phyloP scores from a whole-genome alignment of 2,797 vertebrate species.

The Ataeniobius toweri region DNA sequence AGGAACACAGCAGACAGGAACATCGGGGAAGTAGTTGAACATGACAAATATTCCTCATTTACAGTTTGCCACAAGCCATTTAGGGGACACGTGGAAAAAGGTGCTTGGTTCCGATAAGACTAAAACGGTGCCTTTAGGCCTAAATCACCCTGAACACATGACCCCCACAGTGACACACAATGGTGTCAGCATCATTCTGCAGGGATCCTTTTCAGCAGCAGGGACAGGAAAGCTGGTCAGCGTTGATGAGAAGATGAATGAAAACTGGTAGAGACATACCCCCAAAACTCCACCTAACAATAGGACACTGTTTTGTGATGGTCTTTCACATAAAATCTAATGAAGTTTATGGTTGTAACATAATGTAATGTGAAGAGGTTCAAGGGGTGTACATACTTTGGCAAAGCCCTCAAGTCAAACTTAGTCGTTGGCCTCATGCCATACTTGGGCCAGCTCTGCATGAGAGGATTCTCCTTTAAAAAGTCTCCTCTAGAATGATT shows the following conservation, averaged over 20 bases:
- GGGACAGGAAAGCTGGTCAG: background rate
- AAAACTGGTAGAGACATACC: too few relatives aligned
- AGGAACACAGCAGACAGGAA: too few relatives aligned
- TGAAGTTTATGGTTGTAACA: too few relatives aligned
- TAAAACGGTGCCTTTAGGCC: background rate
- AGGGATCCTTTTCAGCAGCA: background rate
- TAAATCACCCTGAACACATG: background rate
- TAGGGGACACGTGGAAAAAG: background rate
- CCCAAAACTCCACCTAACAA: too few relatives aligned
- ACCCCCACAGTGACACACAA: background rate
- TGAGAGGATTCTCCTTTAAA: background rate
- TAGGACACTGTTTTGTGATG: background rate
- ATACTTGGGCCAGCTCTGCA: too few relatives aligned
- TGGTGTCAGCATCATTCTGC: background rate
- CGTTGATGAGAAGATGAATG: too few relatives aligned
- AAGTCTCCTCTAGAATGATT: background rate
- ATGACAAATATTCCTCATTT: background rate
- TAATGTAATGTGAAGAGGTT: too few relatives aligned
- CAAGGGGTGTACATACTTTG: too few relatives aligned
- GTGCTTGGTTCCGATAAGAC: background rate
- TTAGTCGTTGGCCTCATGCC: background rate
- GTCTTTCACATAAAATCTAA: background rate
- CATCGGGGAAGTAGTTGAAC: too few relatives aligned
- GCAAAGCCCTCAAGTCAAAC: background rate
- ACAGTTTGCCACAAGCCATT: background rate